Evolutionary conservation across 2,888 invertebrate genomes (phyloP), one percentile per base, ranked within the genome.

Genomic region (Mystacides longicornis): DNA sequence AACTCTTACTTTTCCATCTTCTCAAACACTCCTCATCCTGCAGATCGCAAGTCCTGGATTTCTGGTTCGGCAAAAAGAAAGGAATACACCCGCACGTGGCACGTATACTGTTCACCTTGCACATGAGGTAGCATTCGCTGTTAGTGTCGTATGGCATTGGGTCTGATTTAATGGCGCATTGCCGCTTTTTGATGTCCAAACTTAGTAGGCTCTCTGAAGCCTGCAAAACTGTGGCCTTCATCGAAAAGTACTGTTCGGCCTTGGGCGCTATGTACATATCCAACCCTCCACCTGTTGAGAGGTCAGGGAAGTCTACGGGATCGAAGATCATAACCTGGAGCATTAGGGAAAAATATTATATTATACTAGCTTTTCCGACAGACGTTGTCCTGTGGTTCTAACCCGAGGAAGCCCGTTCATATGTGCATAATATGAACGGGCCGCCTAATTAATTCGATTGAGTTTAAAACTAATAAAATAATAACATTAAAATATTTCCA

Each of bases 91-190:
- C 73, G 61, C 82, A 82, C 3, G 73, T 71, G 0, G 71, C 68
- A 1, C 74, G 61, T 11, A 81, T 69, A 62, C 80, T 80, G 33
- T 68, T 64, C 67, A 79, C 72, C 48, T 80, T 73, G 61, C 82
- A 82, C 62, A 79, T 76, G 53, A 81, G 68, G 63, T 81, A 70
- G 64, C 81, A 82, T 63, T 81, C 80, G 62, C 81, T 81, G 64
- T 77, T 74, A 1, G 80, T 80, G 65, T 81, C 60, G 59, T 67
- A 66, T 4, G 72, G 71, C 0, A 68, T 58, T 0, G 73, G 72
- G 63, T 85, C 85, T 54, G 78, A 73, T 50, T 74, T 67, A 62
- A 83, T 84, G 52, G 79, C 71, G 61, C 85, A 85, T 27, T 78
- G 72, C 2, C 85, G 72, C 1, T 71, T 62, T 2, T 67, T 65